These are phyloP conservation scores for Hylaea fasciaria DNA, from an alignment of 2,888 invertebrate species.

Conservation along the genomic window DNA sequence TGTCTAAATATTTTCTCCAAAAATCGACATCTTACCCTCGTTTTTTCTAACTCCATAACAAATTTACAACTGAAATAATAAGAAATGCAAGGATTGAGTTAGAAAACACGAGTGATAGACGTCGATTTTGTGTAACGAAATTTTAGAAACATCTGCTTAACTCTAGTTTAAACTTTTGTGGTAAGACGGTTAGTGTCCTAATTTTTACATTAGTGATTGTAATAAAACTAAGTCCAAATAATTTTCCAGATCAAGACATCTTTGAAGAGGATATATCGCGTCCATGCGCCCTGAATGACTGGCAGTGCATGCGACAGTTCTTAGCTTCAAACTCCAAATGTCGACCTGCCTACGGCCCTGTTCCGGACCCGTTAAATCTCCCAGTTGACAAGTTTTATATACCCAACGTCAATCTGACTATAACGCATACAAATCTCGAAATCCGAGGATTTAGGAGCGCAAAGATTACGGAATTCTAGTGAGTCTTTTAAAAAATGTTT, in stretches of 20 bases:
- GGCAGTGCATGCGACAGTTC: slow-evolving; percentile 45
- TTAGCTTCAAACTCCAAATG: slow-evolving; percentile 42
- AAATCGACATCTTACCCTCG: too few species aligned
- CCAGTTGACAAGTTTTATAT: slow-evolving; percentile 18
- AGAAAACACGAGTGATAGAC: too few species aligned
- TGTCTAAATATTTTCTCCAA: too few species aligned
- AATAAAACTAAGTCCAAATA: too few species aligned
- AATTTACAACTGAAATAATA: too few species aligned
- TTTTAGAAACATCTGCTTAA: too few species aligned
- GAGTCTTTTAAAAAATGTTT: slow-evolving; percentile 31
- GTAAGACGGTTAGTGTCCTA: too few species aligned
- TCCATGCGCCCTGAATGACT: slow-evolving; percentile 41
- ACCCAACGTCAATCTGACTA: slow-evolving; percentile 44
- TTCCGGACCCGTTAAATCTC: slow-evolving; percentile 31
- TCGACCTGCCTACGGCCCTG: slow-evolving; percentile 28
- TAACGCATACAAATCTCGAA: slow-evolving; percentile 27
- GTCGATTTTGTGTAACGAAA: too few species aligned
- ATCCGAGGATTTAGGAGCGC: slow-evolving; percentile 48
- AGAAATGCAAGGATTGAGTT: too few species aligned
- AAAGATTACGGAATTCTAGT: slow-evolving; percentile 55
- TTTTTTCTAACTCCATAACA: too few species aligned
- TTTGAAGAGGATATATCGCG: slow-evolving; percentile 18
- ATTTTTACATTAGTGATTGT: too few species aligned
- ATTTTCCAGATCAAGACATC: slow-evolving; percentile 1
- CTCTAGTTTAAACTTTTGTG: too few species aligned